Percentiles rank a stretch among this genome's conserved stretches.
phyloP scores from a whole-genome alignment of 2,888 invertebrate species.

The Calameuta idolon region DNA sequence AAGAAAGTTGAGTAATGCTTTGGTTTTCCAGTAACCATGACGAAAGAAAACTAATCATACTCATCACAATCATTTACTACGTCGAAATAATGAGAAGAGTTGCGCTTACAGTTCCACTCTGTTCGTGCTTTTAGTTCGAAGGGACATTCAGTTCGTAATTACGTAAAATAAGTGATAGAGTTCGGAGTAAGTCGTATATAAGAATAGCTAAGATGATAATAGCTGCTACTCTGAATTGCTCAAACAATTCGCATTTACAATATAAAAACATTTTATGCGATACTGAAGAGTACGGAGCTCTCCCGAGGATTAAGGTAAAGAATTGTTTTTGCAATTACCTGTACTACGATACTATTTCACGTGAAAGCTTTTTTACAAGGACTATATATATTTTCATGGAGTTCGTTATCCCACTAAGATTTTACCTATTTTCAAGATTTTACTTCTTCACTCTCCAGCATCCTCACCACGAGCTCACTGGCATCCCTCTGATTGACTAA shows the following conservation, averaged over 20 bases:
- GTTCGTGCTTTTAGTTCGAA: neutral
- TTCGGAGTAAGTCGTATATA: neutral
- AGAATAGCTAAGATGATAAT: neutral
- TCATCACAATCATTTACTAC: neutral
- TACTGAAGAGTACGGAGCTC: neutral
- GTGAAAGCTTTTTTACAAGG: neutral
- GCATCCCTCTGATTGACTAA: slow-evolving; percentile 39
- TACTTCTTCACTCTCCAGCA: neutral
- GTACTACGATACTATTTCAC: neutral
- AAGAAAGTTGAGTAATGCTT: neutral
- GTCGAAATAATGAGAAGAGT: neutral
- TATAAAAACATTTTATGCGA: neutral
- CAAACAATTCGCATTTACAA: neutral
- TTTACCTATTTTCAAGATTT: neutral
- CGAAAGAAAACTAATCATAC: neutral
- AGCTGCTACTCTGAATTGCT: neutral
- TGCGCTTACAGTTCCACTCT: neutral
- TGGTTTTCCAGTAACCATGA: neutral
- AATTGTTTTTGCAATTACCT: neutral
- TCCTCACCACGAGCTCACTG: slow-evolving; percentile 10
- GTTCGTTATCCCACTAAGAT: slow-evolving; percentile 10
- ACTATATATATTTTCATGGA: slow-evolving; percentile 27
- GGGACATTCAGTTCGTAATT: neutral
- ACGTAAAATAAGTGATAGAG: neutral
- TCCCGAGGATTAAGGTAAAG: neutral